A percentile compares a stretch with the other conserved stretches of the same genome.
Evolutionary conservation across 2,888 invertebrate species (phyloP).

Genomic region (Drosophila yooni): DNA sequence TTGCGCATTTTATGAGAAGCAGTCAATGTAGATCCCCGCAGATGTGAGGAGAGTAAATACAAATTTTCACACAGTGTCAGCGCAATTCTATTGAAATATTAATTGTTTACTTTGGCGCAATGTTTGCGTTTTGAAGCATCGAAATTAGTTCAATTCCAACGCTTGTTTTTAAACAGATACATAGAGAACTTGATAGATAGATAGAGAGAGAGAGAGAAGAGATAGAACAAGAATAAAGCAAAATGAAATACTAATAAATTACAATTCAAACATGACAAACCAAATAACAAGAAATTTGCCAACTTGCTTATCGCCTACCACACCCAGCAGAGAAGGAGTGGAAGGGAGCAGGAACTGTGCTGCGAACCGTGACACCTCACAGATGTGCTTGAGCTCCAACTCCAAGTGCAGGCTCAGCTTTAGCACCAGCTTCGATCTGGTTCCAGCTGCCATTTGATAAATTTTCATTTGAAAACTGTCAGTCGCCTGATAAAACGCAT

Average conservation of each 20-base stretch:
- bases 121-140: slow-evolving; percentile 39
- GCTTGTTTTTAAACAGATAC: slow-evolving; percentile 33
- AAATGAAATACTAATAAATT: slow-evolving; percentile 53
- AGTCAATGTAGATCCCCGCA: neutral
- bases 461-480: slow-evolving; percentile 68
- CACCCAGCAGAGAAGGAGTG: neutral
- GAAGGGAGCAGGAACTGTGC: slow-evolving; percentile 12
- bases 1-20: slow-evolving; percentile 55
- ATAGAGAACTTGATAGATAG: neutral
- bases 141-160: slow-evolving; percentile 46
- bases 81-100: slow-evolving; percentile 42
- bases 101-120: slow-evolving; percentile 61
- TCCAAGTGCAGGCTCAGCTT: neutral
- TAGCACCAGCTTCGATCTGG: slow-evolving; percentile 15
- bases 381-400: slow-evolving; percentile 31
- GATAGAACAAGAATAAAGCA: neutral
- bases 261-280: slow-evolving; percentile 35
- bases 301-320: slow-evolving; percentile 53
- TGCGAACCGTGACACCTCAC: slow-evolving; percentile 31
- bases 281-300: slow-evolving; percentile 43
- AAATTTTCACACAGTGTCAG: slow-evolving; percentile 12
- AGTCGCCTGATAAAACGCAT: slow-evolving; percentile 63
- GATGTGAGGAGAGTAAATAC: slow-evolving; percentile 3
- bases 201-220: no score
- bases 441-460: slow-evolving; percentile 65